A percentile compares a stretch with the other conserved stretches of the same genome.
Conservation (phyloP, 2,888 invertebrate species). For the Clusia tigrina region DNA sequence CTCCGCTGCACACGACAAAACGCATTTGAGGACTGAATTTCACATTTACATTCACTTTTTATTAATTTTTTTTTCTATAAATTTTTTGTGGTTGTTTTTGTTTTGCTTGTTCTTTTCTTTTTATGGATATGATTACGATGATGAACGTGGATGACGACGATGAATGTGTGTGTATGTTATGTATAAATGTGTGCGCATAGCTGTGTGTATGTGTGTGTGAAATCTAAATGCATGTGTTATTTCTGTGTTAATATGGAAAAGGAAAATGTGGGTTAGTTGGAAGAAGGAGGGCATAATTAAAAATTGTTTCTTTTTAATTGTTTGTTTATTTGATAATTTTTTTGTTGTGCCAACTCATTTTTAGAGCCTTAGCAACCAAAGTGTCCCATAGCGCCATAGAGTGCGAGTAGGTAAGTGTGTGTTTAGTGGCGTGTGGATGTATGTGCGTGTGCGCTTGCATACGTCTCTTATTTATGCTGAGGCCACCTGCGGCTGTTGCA, state of each 20-base stretch:
- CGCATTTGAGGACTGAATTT: no score
- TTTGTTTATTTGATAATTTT: no score
- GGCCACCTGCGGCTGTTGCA: conserved; percentile 28
- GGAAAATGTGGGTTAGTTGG: conserved; percentile 28
- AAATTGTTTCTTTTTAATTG: conserved; percentile 31
- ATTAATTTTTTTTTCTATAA: conserved; percentile 40
- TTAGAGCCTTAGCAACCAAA: conserved; percentile 47
- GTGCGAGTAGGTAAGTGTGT: conserved; percentile 31
- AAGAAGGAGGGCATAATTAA: background rate
- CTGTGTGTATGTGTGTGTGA: conserved; percentile 42
- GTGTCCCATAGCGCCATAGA: conserved; percentile 41
- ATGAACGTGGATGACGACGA: conserved; percentile 47
- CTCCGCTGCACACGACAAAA: no score
- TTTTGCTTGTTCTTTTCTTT: conserved; percentile 40
- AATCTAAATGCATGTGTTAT: conserved; percentile 6
- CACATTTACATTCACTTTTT: conserved; percentile 45
- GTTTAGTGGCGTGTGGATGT: conserved; percentile 26
- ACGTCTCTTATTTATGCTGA: conserved; percentile 16
- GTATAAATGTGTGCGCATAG: conserved; percentile 34
- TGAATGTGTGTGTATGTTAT: conserved; percentile 45
- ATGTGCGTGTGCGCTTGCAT: conserved; percentile 17
- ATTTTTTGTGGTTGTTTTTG: conserved; percentile 50
- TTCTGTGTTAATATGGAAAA: conserved; percentile 41
- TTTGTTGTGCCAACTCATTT: conserved; percentile 34
- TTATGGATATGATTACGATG: conserved; percentile 56